Conservation (phyloP, 2,113 vertebrate genomes). For the Odocoileus virginianus region DNA sequence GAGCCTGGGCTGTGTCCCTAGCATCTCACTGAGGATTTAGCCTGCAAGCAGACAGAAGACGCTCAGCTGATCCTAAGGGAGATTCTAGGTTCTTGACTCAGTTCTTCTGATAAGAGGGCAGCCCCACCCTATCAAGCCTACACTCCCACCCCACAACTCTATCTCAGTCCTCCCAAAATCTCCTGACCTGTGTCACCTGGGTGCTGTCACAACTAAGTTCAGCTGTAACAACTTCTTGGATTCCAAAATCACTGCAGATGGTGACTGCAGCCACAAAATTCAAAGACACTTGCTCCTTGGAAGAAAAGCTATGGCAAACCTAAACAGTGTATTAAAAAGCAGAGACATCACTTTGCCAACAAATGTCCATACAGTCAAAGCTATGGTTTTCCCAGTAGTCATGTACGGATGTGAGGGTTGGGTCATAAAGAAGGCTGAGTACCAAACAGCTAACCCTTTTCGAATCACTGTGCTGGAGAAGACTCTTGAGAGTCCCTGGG, state of each 20-base stretch:
- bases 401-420: neutral
- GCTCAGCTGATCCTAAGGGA: neutral
- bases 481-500: too few species aligned
- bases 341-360: neutral
- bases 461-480: neutral
- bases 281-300: neutral
- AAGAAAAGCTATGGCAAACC: neutral
- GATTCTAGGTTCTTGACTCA: neutral
- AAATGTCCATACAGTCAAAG: neutral
- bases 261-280: neutral
- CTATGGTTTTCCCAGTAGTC: neutral
- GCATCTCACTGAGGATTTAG: neutral
- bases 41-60: neutral
- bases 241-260: neutral
- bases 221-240: neutral
- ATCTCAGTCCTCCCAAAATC: neutral
- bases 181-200: neutral
- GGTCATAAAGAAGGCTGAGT: neutral
- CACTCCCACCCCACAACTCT: too few species aligned
- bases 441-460: rapidly evolving
- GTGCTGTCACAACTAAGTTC: neutral
- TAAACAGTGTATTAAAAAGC: neutral
- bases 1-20: neutral
- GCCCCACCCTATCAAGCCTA: neutral
- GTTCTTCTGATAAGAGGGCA: neutral